Evolutionary conservation across 2,888 invertebrate genomes (phyloP), one percentile per base, ranked within the genome.

Genomic region (Alloscopus bannaensis): DNA sequence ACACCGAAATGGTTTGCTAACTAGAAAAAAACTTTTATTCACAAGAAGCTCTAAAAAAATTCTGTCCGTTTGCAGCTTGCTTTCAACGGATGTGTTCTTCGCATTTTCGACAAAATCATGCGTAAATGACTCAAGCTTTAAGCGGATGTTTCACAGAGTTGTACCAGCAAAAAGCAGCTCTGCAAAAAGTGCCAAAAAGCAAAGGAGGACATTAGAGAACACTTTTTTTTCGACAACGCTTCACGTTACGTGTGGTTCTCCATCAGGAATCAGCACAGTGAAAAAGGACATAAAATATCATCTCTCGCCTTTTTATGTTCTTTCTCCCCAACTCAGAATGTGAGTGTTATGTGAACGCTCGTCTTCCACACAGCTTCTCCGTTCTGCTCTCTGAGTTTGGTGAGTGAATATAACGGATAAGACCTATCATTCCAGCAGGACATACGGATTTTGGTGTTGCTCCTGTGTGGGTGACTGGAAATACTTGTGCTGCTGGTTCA

Each of bases 61-160:
- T 26, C 55, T 55, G 11, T 24, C 24, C 22, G 18, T 31, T 28
- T 36, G 36, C 36, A 8, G 29, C 57, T 29, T 31, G 18, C n/a
- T n/a, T 24, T 59, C 4, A n/a, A 59, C 29, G 31, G 1, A 11
- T 59, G 18, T 60, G 20, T 1, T 22, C 20, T 40, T 50, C n/a
- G n/a, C n/a, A n/a, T n/a, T n/a, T n/a, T n/a, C 60, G 68, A 20
- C 60, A 60, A 76, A 76, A 76, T 76, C 76, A 76, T 76, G 76
- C 76, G 76, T 76, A 52, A 69, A 69, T 76, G 66, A 76, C 26
- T 50, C 31, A 47, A 65, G 50, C n/a, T 47, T n/a, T 36, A 29
- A 40, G 66, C 40, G 24, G 20, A 36, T 6, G 24, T 6, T 3
- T 11, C 36, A 47, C 31, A 40, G 24, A 31, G 59, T 16, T 50